A percentile compares a stretch with the other conserved stretches of the same genome.
These are phyloP conservation scores for Cyprinella venusta DNA, from an alignment of 2,797 vertebrate species.

Conservation along the genomic window DNA sequence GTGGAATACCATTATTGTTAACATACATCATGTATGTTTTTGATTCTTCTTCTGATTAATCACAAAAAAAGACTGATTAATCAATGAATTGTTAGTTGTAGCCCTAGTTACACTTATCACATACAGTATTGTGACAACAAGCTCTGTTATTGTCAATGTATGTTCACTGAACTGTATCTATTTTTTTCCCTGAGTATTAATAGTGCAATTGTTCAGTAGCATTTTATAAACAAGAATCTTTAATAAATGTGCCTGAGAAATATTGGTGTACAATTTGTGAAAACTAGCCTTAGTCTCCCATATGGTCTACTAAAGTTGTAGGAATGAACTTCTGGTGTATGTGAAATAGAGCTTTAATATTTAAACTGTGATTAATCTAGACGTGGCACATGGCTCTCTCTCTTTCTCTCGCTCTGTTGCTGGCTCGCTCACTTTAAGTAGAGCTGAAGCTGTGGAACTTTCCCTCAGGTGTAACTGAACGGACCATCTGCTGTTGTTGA, in stretches of 20 bases:
- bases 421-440: slow-evolving; percentile 40
- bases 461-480: slow-evolving; percentile 56
- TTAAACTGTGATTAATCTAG: slow-evolving; percentile 26
- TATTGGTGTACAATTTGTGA: neutral
- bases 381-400: slow-evolving; percentile 23
- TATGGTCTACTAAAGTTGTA: neutral
- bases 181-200: neutral
- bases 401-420: neutral
- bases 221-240: neutral
- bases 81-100: no score
- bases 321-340: neutral
- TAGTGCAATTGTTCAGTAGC: neutral
- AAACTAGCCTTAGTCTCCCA: neutral
- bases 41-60: no score
- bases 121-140: neutral
- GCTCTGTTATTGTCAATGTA: neutral
- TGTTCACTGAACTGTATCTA: neutral
- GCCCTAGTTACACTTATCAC: neutral
- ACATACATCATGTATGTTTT: no score
- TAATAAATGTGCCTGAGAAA: neutral
- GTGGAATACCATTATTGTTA: no score
- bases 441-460: slow-evolving; percentile 51
- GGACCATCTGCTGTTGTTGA: slow-evolving; percentile 60
- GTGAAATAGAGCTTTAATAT: slow-evolving; percentile 15
- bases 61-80: no score